phyloP scores from a whole-genome alignment of 2,797 vertebrate genomes.

The Sebastes goodei region DNA sequence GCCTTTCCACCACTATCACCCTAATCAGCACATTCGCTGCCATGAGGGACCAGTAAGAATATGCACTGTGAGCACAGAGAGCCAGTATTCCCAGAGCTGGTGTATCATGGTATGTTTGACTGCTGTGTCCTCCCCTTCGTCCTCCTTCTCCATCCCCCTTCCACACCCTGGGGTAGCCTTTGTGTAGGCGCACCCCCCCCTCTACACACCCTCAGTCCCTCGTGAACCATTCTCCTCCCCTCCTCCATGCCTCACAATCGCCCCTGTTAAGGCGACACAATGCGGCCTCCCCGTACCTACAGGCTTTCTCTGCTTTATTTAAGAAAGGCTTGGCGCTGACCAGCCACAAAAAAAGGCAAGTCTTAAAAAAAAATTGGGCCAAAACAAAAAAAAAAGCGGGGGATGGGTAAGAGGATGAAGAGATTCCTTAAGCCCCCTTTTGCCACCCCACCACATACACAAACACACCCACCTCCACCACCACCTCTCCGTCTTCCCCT shows the following conservation, averaged over 20 bases:
- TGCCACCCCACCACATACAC: constrained; percentile 43
- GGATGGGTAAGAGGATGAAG: constrained; percentile 67
- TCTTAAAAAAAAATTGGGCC: constrained; percentile 70
- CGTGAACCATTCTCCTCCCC: constrained; percentile 62
- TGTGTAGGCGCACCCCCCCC: constrained; percentile 52
- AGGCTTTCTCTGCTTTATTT: constrained; percentile 72
- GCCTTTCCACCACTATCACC: constrained; percentile 46
- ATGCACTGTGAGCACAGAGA: constrained; percentile 57
- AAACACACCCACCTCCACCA: constrained; percentile 32
- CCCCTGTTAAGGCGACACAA: constrained; percentile 77
- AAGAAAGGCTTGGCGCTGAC: constrained; percentile 74
- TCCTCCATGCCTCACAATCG: constrained; percentile 76
- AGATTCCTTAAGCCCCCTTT: constrained; percentile 60
- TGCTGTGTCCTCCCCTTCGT: constrained; percentile 52
- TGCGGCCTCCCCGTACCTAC: constrained; percentile 74
- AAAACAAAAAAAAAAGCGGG: constrained; percentile 53
- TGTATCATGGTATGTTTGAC: constrained; percentile 58
- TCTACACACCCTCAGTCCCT: constrained; percentile 64
- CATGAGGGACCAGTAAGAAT: constrained; percentile 60
- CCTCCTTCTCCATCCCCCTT: constrained; percentile 54
- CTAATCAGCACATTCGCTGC: constrained; percentile 71
- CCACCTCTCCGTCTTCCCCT: constrained; percentile 1
- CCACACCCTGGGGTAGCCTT: constrained; percentile 77
- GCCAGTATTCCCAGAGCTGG: constrained; percentile 62
- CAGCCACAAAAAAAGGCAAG: constrained; percentile 81